Evolutionary conservation across 2,113 vertebrate genomes (phyloP), one percentile per base, ranked within the genome.

Genomic region (Percopsis transmontana): DNA sequence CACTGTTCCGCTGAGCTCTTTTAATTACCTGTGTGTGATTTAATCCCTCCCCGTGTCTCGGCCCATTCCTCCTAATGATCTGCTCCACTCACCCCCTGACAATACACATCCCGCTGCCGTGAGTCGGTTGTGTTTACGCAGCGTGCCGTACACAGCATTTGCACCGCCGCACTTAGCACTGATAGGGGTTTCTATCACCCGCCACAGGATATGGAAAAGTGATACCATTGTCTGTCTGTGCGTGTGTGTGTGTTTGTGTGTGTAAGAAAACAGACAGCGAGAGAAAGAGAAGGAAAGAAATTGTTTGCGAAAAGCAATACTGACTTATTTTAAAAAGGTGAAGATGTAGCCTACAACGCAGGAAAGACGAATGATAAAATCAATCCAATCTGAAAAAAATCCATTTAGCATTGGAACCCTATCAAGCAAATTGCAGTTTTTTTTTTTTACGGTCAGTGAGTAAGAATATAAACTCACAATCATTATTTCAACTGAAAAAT

Each of bases 21-120:
- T 90, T 91, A 92, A 92, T 92, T 89, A 90, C 81, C 89, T 90
- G 83, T 69, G 76, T 80, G 81, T 66, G 78, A 86, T 90, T 89
- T 85, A 87, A 92, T 89, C 85, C 79, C 79, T 16, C 42, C 12
- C 42, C 12, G 42, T 70, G 87, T 86, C 82, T 82, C 84, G 72
- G 76, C 79, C 74, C 67, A 89, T 89, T 90, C 81, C 76, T 88
- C 81, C 86, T 89, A 84, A 90, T 91, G 84, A 91, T 81, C 62
- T 85, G 85, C 87, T 87, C 87, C 82, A 82, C 84, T 86, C 86
- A 76, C 69, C 80, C 85, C 69, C 55, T 62, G 66, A 83, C 74
- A 78, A 83, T 65, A 76, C 76, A 85, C 76, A 70, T 73, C 79
- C 71, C 66, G 77, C 68, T 68, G 63, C 60, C 66, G 66, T 66